These are phyloP conservation scores for Synanthedon andrenaeformis DNA, from an alignment of 2,888 invertebrate genomes.

Conservation along the genomic window DNA sequence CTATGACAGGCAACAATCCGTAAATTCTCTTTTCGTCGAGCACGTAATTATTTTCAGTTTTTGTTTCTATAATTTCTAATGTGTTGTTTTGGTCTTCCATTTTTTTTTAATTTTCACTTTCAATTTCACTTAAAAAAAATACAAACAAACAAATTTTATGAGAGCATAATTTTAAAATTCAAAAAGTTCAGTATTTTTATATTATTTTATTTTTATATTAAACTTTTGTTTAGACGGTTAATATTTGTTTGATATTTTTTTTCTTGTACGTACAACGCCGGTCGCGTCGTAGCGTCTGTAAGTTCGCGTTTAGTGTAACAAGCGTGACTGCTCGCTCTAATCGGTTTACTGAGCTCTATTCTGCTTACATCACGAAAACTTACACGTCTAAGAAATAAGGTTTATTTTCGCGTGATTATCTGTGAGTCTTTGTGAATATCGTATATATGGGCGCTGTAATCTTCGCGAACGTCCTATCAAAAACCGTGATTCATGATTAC, in stretches of 20 bases:
- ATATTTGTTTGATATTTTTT: too few species aligned
- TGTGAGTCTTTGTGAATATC: background rate
- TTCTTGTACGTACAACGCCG: background rate
- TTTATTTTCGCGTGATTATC: background rate
- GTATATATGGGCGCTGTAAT: background rate
- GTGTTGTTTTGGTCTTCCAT: constrained; percentile 3
- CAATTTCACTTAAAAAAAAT: too few species aligned
- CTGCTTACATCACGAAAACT: background rate
- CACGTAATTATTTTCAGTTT: constrained; percentile 1
- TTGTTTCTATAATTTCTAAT: constrained; percentile 1
- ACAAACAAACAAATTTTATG: too few species aligned
- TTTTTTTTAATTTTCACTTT: background rate
- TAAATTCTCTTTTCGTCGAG: constrained; percentile 9
- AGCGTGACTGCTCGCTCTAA: background rate
- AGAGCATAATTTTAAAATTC: too few species aligned
- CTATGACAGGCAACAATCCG: constrained; percentile 36
- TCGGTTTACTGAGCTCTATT: background rate
- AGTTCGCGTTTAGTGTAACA: background rate
- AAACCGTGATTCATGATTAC: background rate
- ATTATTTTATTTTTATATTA: too few species aligned
- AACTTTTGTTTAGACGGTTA: too few species aligned
- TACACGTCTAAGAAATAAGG: background rate
- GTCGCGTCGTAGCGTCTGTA: background rate
- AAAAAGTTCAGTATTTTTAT: too few species aligned
- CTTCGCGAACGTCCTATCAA: background rate